A percentile compares a stretch with the other conserved stretches of the same genome.
phyloP scores from a whole-genome alignment of 2,888 invertebrate species.

The Stenotaenia linearis region DNA sequence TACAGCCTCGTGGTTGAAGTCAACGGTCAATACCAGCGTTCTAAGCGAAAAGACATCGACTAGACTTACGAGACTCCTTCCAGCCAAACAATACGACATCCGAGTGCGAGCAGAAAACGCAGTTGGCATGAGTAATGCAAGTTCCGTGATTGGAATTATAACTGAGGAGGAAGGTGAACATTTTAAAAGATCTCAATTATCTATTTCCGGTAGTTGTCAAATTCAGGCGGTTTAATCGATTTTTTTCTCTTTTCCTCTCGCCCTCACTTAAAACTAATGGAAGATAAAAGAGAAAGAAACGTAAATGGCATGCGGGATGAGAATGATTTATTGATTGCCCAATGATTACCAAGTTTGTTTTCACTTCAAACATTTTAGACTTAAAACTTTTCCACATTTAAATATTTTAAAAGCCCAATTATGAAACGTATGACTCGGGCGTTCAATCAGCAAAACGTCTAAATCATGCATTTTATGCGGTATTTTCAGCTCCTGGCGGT shows the following conservation, averaged over 20 bases:
- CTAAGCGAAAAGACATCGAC: slow-evolving; percentile 28
- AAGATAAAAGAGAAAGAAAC: background rate
- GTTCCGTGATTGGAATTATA: slow-evolving; percentile 86
- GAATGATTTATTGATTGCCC: background rate
- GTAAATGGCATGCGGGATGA: background rate
- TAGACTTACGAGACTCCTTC: slow-evolving; percentile 55
- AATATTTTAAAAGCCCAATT: background rate
- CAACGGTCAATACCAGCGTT: slow-evolving; percentile 29
- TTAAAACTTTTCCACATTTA: background rate
- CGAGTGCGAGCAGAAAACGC: slow-evolving; percentile 89
- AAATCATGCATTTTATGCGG: no score
- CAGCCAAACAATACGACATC: slow-evolving; percentile 87
- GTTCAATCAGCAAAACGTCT: no score
- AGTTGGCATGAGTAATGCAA: slow-evolving; percentile 83
- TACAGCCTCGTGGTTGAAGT: slow-evolving; percentile 32
- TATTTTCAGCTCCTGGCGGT: slow-evolving; percentile 38
- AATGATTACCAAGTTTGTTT: background rate
- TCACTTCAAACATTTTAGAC: background rate
- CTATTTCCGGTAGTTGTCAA: slow-evolving; percentile 23
- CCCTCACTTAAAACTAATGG: background rate
- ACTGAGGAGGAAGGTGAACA: slow-evolving; percentile 78
- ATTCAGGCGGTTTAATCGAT: slow-evolving; percentile 2
- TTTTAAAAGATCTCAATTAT: slow-evolving; percentile 14
- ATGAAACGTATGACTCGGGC: no score
- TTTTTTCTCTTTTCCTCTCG: background rate